Percentiles rank a stretch among this genome's conserved stretches.
These are phyloP conservation scores for Candidula unifasciata DNA, from an alignment of 2,888 invertebrate genomes.

Conservation along the genomic window DNA sequence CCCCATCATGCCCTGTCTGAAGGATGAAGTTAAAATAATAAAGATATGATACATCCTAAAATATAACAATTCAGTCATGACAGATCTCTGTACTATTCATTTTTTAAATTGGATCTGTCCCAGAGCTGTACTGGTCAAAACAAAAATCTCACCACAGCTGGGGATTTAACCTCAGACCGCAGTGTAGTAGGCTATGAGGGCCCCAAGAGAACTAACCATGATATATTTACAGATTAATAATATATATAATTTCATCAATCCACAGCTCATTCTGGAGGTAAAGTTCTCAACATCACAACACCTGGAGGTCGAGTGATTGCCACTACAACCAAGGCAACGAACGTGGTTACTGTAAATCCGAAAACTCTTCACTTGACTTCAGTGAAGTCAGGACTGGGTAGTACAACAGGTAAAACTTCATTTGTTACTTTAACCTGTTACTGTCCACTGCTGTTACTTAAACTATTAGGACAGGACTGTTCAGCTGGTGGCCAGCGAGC, in stretches of 20 bases:
- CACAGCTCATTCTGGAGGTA: slow-evolving; percentile 64
- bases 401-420: slow-evolving; percentile 54
- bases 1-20: too few species aligned
- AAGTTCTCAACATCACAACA: slow-evolving; percentile 74
- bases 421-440: neutral
- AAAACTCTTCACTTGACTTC: slow-evolving; percentile 75
- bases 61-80: too few species aligned
- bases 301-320: slow-evolving; percentile 73
- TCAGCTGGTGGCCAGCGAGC: too few species aligned
- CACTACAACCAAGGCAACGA: slow-evolving; percentile 67
- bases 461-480: too few species aligned
- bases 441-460: too few species aligned
- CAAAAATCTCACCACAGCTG: too few species aligned
- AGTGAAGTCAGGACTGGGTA: slow-evolving; percentile 67
- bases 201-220: neutral
- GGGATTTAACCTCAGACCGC: too few species aligned
- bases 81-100: too few species aligned
- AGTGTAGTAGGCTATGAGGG: neutral
- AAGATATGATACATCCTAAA: too few species aligned
- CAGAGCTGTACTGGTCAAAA: too few species aligned
- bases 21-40: too few species aligned
- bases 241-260: neutral
- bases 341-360: slow-evolving; percentile 75
- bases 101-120: too few species aligned
- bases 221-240: neutral